Base-by-base conservation (phyloP, 2,888 invertebrate genomes). In the Drosophila kuntzei region DNA sequence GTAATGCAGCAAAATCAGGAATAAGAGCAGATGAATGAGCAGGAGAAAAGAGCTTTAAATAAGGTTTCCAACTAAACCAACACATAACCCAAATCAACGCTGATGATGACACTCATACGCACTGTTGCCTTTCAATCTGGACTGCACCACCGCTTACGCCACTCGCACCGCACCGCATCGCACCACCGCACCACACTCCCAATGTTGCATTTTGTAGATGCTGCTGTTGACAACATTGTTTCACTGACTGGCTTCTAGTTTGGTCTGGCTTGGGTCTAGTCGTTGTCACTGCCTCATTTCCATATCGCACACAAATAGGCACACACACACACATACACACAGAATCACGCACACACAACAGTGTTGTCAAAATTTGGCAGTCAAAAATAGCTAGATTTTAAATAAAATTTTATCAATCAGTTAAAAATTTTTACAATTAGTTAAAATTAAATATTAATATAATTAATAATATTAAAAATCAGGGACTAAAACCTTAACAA, bases 221-320 rank as follows among this genome's bases (percentile, higher is more conserved):
- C 83, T 88, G 84, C 61, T 83, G 89, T 78, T 84, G 84, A 84
- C 89, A 89, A 87, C 80, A 87, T 86, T 86, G 89, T 88, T 88
- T 74, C 82, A 71, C 55, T 59, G 29, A 46, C 62, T 65, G 54
- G 44, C 16, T 25, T 47, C 27, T 29, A 58, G 37, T 57, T 27
- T 25, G 20, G 37, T 9, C 60, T 58, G 44, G 36, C 36, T 57
- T 44, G 51, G 36, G 41, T 79, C 62, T 76, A 69, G 68, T 68
- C 61, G 58, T 63, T 66, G 59, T 74, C 62, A 64, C 66, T 70
- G 74, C 68, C 83, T 84, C 83, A 85, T 85, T 89, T 85, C 85
- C 85, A 85, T 85, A 89, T 79, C 79, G 55, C 55, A 79, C 68
- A 80, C 71, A 55, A 43, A 60, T 55, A 51, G 58, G 54, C 37